phyloP scores from a whole-genome alignment of 2,888 invertebrate genomes.

The Pogonocherus hispidulus region DNA sequence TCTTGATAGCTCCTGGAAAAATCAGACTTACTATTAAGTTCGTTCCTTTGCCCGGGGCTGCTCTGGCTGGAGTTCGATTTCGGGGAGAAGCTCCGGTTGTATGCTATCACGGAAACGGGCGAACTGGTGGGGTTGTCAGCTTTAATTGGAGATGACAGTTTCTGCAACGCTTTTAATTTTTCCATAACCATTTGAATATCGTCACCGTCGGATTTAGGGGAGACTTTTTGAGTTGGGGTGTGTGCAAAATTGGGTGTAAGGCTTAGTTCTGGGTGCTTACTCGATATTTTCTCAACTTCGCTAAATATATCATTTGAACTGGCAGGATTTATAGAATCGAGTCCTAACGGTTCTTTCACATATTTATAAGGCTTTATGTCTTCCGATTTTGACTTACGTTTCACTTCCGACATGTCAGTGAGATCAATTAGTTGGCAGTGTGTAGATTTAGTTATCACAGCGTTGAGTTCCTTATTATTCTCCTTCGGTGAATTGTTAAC shows the following conservation, averaged over 20 bases:
- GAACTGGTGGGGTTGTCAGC: conserved; percentile 59
- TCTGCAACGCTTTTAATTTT: conserved; percentile 68
- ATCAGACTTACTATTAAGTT: conserved; percentile 46
- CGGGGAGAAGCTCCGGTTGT: conserved; percentile 62
- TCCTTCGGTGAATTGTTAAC: conserved; percentile 25
- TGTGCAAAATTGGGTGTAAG: conserved; percentile 40
- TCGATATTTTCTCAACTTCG: conserved; percentile 26
- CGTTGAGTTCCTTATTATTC: conserved; percentile 32
- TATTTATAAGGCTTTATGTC: neutral
- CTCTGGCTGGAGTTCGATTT: conserved; percentile 31
- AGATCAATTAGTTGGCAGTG: conserved; percentile 64
- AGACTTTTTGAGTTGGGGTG: conserved; percentile 22
- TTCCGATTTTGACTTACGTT: neutral
- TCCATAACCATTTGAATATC: conserved; percentile 70
- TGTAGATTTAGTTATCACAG: conserved; percentile 51
- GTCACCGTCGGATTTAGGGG: conserved; percentile 56
- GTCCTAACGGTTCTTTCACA: neutral
- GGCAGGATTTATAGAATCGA: neutral
- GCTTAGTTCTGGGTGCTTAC: conserved; percentile 44
- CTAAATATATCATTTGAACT: conserved; percentile 25
- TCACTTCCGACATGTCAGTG: conserved; percentile 50
- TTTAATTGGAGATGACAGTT: conserved; percentile 64
- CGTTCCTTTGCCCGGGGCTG: conserved; percentile 33
- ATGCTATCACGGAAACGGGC: conserved; percentile 66
- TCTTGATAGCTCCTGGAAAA: conserved; percentile 62